Evolutionary conservation across 2,888 invertebrate species (phyloP), one percentile per base, ranked within the genome.

Genomic region (Parochlus steinenii): DNA sequence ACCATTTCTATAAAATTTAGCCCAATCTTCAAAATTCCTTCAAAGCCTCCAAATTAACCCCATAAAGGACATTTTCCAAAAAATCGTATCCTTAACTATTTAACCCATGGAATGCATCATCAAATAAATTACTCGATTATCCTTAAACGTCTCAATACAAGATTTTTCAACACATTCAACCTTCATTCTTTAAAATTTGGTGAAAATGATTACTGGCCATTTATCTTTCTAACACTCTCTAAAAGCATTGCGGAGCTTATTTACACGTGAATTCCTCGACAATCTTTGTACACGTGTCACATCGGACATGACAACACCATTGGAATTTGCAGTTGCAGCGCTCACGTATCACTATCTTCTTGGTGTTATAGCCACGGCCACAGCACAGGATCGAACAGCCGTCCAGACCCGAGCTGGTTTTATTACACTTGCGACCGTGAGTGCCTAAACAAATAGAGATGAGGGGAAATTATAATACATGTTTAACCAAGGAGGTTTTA

Each of bases 291-390:
- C 93, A 93, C 34, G 78, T 79, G 61, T 86, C 80, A 62, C 92
- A 93, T 52, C 80, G 74, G 41, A 93, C 92, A 51, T 78, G 74
- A 63, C 93, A 93, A 64, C 93, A 95, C 92, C 92, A 93, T 56
- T 86, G 83, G 62, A 93, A 93, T 56, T 81, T 81, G 64, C 93
- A 93, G 50, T 85, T 74, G 58, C 93, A 93, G 43, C 89, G 69
- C 51, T 82, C 81, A 43, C 70, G 71, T 37, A 77, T 63, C 27
- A 71, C 73, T 40, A 74, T 71, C 52, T 79, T 80, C 51, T 77
- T 71, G 14, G 87, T 86, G 61, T 82, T 85, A 69, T 86, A 87
- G 19, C 92, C 92, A 40, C 92, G 71, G 7, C 89, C 90, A 55
- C 92, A 93, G 59, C 92, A 93, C 50, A 92, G 69, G 15, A 80